Evolutionary conservation across 2,888 invertebrate genomes (phyloP), one percentile per base, ranked within the genome.

Genomic region (Villa cingulata): DNA sequence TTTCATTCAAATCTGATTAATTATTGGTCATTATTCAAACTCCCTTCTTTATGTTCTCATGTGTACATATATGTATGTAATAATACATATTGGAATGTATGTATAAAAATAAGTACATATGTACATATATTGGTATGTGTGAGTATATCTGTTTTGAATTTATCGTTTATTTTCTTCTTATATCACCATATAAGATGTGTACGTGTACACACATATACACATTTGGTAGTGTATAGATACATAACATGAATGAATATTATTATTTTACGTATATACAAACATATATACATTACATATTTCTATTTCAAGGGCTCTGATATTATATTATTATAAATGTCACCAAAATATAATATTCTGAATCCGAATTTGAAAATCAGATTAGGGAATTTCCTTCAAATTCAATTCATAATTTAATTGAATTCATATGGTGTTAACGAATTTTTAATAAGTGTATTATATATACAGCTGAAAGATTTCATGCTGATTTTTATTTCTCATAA

Each of bases 1-100:
- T n/a, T 46, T 46, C 17, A 36, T 40, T 43, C 23, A 32, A n/a
- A 45, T 29, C 48, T 57, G 58, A 62, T 58, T 59, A 57, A 62
- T 62, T 53, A 45, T 17, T 2, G 1, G 38, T n/a, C 48, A 61
- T 61, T 57, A 56, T 43, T 54, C 52, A 54, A 49, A 46, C 46
- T 42, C 51, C 46, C 49, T 48, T 45, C 46, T 43, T 37, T 49
- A 43, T 43, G 42, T 42, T 41, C 42, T 17, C 41, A 23, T 46
- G n/a, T n/a, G n/a, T n/a, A n/a, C n/a, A n/a, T n/a, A n/a, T n/a
- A n/a, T n/a, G n/a, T n/a, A 34, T 41, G 46, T 20, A 17, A 14
- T 12, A 32, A 32, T 12, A 12, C 12, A 32, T 23, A 7, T 23
- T 23, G 23, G 4, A 6, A 23, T 15, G 45, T 19, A 23, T 45